These are phyloP conservation scores for Portevinia maculata DNA, from an alignment of 2,888 invertebrate genomes.

Conservation along the genomic window DNA sequence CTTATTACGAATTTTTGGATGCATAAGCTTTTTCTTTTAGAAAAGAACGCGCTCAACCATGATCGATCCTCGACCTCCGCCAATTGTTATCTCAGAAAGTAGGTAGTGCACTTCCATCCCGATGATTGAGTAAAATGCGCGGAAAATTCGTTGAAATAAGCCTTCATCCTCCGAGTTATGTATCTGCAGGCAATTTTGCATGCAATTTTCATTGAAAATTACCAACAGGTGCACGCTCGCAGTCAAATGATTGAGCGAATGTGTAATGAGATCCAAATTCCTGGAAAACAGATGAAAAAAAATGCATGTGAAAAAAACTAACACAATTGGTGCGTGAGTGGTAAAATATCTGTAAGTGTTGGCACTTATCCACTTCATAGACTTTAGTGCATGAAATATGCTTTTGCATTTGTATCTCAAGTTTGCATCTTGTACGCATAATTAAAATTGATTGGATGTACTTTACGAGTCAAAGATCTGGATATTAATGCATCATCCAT, in stretches of 20 bases:
- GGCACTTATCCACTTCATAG: constrained; percentile 44
- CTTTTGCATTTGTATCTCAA: constrained; percentile 37
- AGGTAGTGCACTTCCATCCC: constrained; percentile 14
- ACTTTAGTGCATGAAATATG: constrained; percentile 31
- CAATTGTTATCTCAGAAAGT: too few relatives aligned
- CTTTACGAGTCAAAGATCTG: constrained; percentile 61
- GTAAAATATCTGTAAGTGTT: constrained; percentile 64
- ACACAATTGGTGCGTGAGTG: constrained; percentile 44
- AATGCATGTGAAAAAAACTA: constrained; percentile 46
- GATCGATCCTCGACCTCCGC: constrained; percentile 49
- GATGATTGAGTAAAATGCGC: constrained; percentile 29
- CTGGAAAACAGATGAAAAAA: constrained; percentile 54
- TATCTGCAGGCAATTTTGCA: constrained; percentile 34
- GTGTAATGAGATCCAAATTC: constrained; percentile 56
- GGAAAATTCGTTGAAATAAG: constrained; percentile 46
- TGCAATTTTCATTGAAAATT: constrained; percentile 40
- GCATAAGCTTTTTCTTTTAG: constrained; percentile 58
- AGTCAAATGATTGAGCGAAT: constrained; percentile 32
- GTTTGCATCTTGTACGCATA: constrained; percentile 49
- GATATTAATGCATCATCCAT: constrained; percentile 42
- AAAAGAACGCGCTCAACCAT: constrained; percentile 59
- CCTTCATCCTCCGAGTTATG: not conserved
- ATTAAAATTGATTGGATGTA: constrained; percentile 53
- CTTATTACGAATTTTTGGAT: constrained; percentile 29
- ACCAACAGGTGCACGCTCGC: constrained; percentile 19